Evolutionary conservation across 1,140 invertebrate species (phyloP), one percentile per base, ranked within the genome.

Genomic region (Drosophila gunungcola): DNA sequence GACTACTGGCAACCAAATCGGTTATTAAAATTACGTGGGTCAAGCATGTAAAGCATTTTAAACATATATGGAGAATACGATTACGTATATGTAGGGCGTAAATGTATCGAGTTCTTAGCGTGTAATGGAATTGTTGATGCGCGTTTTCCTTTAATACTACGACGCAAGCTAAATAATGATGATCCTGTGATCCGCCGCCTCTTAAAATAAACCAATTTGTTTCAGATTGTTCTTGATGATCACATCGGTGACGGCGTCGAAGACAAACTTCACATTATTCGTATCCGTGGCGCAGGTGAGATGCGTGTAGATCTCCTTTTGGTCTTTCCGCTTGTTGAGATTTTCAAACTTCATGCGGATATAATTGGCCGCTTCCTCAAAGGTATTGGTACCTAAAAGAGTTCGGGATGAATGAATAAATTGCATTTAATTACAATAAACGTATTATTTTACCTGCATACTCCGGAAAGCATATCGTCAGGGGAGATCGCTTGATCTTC

Each of bases 381-480:
- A 98, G 11, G 95, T 96, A 83, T 98, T 97, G 54, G 95, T 94
- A 92, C 98, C 98, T 95, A 38, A 7, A 51, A 54, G 45, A 43
- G 10, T 29, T 9, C 36, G 42, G 34, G 1, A 60, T 39, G 52
- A 4, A 25, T 67, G 54, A 73, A 13, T 11, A 45, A 34, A 43
- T 25, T 3, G 11, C 29, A 32, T 32, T 32, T 5, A 32, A 32
- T 32, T 32, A 32, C 29, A 25, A 1, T 7, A 2, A 3, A 2
- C 16, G 16, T 36, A 0, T 11, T 1, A 27, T 29, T 78, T 91
- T 93, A 97, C 97, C 97, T 92, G 95, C 95, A 92, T 98, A 99
- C 93, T 99, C 98, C 11, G 97, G 96, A 92, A 99, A 99, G 93
- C 98, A 98, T 92, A 98, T 97, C 63, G 96, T 98, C 39, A 99